phyloP scores from a whole-genome alignment of 2,113 vertebrate genomes.

The Thunnus maccoyii region DNA sequence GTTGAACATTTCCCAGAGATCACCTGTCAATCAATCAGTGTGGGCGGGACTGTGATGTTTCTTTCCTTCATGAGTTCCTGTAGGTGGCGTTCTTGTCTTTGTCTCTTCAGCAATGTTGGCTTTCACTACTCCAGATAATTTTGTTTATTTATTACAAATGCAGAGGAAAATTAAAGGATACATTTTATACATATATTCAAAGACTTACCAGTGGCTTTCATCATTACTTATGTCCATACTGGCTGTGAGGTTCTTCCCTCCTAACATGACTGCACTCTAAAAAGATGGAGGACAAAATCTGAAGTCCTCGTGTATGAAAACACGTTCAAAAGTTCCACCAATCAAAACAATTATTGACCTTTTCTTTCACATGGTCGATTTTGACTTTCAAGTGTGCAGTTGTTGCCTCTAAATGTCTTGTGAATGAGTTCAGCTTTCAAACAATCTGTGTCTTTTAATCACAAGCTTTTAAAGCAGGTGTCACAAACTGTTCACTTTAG shows the following conservation, averaged over 20 bases:
- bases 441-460: too few relatives aligned
- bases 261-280: too few relatives aligned
- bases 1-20: slow-evolving; percentile 25
- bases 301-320: neutral
- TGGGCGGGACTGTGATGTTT: slow-evolving; percentile 7
- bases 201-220: neutral
- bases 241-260: neutral
- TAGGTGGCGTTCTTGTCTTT: slow-evolving; percentile 15
- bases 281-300: neutral
- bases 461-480: too few relatives aligned
- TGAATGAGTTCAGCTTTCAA: neutral
- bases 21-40: slow-evolving; percentile 40
- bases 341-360: neutral
- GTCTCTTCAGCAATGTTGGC: slow-evolving; percentile 3
- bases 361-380: neutral
- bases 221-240: neutral
- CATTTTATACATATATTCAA: too few relatives aligned
- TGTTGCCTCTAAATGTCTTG: too few relatives aligned
- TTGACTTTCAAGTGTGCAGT: too few relatives aligned
- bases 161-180: neutral
- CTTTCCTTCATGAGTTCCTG: neutral
- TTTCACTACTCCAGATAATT: slow-evolving; percentile 24
- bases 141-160: neutral
- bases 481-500: too few relatives aligned
- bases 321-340: neutral